Base-by-base conservation (phyloP, 2,797 vertebrate species). In the Chaenodraco wilsoni region DNA sequence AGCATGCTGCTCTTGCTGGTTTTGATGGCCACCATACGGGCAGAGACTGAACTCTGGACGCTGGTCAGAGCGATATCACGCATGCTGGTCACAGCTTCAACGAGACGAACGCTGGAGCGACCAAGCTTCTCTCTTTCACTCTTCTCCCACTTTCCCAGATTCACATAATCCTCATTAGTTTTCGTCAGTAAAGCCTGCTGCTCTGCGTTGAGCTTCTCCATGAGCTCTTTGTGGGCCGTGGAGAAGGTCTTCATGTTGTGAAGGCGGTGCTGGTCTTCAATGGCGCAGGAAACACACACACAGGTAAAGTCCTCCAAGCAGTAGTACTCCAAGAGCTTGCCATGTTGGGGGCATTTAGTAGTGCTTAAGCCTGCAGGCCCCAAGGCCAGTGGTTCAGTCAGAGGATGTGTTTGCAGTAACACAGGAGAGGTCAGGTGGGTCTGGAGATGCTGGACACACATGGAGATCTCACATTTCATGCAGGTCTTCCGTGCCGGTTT, bases 391-490 rank as follows among this genome's bases (percentile, higher is more conserved):
- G 92, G 89, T 14, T 92, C 87, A 8, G 89, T 89, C 78, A 93
- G 86, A 69, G 88, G 84, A 78, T 93, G 92, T 41, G 86, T 89
- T 46, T 89, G 86, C 0, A 92, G 84, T 0, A 92, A 59, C 4
- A 90, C 88, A 2, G 89, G 88, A 14, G 84, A 90, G 63, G 83
- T 90, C 21, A 93, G 87, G 70, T 93, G 93, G 33, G 74, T 59
- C 82, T 91, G 85, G 37, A 94, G 90, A 74, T 94, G 92, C 57
- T 87, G 76, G 45, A 76, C 78, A 0, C 92, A 94, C 92, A 93
- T 93, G 74, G 92, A 93, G 72, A 92, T 89, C 86, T 93, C 92
- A 81, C 92, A 94, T 55, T 91, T 93, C 83, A 93, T 86, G 83
- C 92, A 94, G 54, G 89, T 93, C 85, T 94, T 93, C 19, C 48